phyloP scores from a whole-genome alignment of 2,797 vertebrate species.

The Amblyopsis hoosieri region DNA sequence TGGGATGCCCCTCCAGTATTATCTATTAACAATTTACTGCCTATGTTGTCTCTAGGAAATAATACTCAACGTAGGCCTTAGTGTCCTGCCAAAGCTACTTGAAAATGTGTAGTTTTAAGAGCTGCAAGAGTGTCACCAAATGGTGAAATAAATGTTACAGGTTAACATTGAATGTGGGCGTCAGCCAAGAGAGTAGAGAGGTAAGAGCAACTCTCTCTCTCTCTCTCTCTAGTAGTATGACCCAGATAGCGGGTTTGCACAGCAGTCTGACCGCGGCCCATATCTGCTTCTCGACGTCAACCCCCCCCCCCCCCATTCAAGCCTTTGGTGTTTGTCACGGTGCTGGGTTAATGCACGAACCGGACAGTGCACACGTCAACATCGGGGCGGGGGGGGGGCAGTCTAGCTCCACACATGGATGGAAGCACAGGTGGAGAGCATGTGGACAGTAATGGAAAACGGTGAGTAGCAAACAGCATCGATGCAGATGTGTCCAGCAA shows the following conservation, averaged over 20 bases:
- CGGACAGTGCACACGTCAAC: constrained; percentile 44
- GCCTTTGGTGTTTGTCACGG: constrained; percentile 71
- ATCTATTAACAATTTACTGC: constrained; percentile 29
- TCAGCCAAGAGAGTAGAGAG: background rate
- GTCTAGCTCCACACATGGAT: no score
- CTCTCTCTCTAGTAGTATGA: constrained; percentile 62
- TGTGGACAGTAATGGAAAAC: no score
- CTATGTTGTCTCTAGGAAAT: background rate
- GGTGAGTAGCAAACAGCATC: no score
- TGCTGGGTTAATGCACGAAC: constrained; percentile 67
- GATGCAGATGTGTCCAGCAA: no score
- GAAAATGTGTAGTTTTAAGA: no score
- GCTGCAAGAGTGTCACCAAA: no score
- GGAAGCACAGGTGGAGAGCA: no score
- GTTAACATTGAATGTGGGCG: no score
- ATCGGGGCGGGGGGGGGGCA: no score
- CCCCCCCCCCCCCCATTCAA: constrained; percentile 58
- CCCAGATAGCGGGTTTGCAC: constrained; percentile 72
- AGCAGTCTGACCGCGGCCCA: constrained; percentile 52
- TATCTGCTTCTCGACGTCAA: constrained; percentile 45
- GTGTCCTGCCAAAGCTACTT: constrained; percentile 37
- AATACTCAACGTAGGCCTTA: background rate
- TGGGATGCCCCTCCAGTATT: constrained; percentile 50
- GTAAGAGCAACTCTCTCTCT: background rate
- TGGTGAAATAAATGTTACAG: no score